Conservation (phyloP, 2,113 vertebrate genomes). For the Scopus umbretta region DNA sequence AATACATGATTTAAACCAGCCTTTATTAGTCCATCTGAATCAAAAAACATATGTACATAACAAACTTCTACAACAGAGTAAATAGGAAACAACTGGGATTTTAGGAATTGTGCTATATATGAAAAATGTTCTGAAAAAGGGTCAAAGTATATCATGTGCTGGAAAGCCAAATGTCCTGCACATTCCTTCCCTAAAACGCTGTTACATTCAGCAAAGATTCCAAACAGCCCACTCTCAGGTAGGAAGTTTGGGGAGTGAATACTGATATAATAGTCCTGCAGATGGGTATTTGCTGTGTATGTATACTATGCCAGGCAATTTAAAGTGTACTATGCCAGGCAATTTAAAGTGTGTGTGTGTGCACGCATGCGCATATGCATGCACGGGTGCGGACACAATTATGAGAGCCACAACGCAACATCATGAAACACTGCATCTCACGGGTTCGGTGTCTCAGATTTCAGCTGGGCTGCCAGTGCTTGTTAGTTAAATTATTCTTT, state of each 20-base stretch:
- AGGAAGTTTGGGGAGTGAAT: background rate
- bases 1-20: background rate
- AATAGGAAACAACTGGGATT: background rate
- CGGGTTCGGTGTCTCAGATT: background rate
- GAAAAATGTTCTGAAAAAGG: background rate
- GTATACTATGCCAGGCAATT: background rate
- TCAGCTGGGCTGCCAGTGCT: background rate
- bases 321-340: background rate
- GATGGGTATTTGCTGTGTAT: background rate
- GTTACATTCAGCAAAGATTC: background rate
- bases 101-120: background rate
- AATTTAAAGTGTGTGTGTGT: background rate
- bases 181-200: background rate
- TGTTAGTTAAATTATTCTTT: background rate
- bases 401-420: background rate
- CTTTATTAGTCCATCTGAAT: background rate
- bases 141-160: background rate
- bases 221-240: background rate
- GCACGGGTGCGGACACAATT: too few relatives aligned
- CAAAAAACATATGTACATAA: background rate
- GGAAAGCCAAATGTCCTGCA: background rate
- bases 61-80: background rate
- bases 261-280: background rate
- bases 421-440: background rate
- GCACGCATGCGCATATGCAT: rapidly evolving